These are phyloP conservation scores for Acleris cristana DNA, from an alignment of 2,888 invertebrate species.

Conservation along the genomic window DNA sequence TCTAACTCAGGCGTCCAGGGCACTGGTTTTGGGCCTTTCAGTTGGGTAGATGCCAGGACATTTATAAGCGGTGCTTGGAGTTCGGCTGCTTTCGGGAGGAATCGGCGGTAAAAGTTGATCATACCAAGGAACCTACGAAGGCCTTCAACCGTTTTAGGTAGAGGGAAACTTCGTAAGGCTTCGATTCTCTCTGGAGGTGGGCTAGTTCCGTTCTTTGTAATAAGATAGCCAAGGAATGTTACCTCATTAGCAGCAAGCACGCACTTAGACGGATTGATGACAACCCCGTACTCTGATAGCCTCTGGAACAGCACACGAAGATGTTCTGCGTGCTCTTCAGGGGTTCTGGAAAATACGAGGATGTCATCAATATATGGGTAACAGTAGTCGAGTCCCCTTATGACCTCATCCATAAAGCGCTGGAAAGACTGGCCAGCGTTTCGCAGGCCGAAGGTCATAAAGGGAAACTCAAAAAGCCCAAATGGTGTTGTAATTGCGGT, in stretches of 20 bases:
- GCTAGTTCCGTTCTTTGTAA: conserved; percentile 41
- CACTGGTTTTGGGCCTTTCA: conserved; percentile 17
- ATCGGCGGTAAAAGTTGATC: conserved; percentile 38
- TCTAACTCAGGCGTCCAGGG: conserved; percentile 15
- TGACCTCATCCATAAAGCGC: conserved; percentile 18
- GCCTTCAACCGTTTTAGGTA: conserved; percentile 32
- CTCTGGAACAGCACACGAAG: conserved; percentile 46
- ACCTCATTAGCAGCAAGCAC: conserved; percentile 43
- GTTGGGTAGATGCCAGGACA: conserved; percentile 3
- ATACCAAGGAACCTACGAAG: conserved; percentile 40
- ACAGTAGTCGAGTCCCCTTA: conserved; percentile 13
- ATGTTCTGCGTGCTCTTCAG: conserved; percentile 45
- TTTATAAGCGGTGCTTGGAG: conserved; percentile 28
- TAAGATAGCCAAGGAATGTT: conserved; percentile 45
- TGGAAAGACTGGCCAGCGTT: conserved; percentile 22
- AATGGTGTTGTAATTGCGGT: too few relatives aligned
- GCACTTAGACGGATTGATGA: conserved; percentile 48
- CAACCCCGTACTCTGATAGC: conserved; percentile 46
- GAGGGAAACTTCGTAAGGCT: conserved; percentile 28
- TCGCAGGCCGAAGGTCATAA: neutral
- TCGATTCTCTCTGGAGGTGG: conserved; percentile 34
- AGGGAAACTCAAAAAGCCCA: too few relatives aligned
- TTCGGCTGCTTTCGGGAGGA: conserved; percentile 34
- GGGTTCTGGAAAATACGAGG: conserved; percentile 11
- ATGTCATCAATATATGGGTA: conserved; percentile 23